Base-by-base conservation (phyloP, 1,140 invertebrate species). In the Saccostrea cuccullata region DNA sequence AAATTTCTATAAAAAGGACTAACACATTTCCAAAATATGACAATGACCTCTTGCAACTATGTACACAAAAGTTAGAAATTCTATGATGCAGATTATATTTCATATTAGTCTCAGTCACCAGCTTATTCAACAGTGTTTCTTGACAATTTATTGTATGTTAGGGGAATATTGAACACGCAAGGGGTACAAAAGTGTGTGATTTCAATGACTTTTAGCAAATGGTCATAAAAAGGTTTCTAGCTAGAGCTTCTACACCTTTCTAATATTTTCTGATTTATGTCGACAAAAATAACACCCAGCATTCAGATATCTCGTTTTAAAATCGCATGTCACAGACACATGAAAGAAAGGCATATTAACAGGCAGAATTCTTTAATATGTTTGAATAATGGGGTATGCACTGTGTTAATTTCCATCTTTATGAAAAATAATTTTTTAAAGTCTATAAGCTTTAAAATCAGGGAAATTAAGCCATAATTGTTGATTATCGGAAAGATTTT, bases 141-240 rank as follows among this genome's bases (percentile, higher is more conserved):
- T 47, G 47, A 47, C 47, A 47, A 47, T 47, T 47, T 47, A 1
- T 30, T 77, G 15, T 36, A 36, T 26, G 15, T 36, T 77, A 77
- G 4, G 26, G 26, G 70, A 77, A 77, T 30, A 36, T 77, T 36
- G 70, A 77, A 77, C 70, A 77, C 70, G 12, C 70, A 77, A 77
- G 70, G 23, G 17, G 23, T 30, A 77, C 70, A 77, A 36, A 64
- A 30, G 70, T 17, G 30, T 77, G 70, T 26, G 30, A 77, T 77
- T 77, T 77, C 70, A 77, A 30, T 77, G 30, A 30, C 23, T 77
- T 77, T 67, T 36, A 77, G 70, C 70, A 15, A 11, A 13, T 9
- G 70, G 70, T 77, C 23, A 77, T 77, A 77, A 77, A 47, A 77
- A 77, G 70, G 30, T 77, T 77, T 77, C 30, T 77, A 77, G 70